Conservation (phyloP, 2,113 vertebrate genomes). For the Oceanodroma tethys region DNA sequence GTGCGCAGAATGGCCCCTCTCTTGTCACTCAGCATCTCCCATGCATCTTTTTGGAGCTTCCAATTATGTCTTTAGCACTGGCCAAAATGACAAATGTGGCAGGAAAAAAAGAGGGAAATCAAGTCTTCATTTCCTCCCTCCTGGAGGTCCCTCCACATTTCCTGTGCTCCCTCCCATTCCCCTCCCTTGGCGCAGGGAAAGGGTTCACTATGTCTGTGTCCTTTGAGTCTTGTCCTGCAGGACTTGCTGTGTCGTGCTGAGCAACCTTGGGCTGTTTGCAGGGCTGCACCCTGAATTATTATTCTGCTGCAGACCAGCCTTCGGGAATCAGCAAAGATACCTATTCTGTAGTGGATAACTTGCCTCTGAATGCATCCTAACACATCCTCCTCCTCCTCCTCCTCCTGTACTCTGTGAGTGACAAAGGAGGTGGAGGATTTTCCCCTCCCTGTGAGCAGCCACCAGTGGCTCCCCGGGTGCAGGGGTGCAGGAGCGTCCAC, state of each 20-base stretch:
- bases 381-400: background rate
- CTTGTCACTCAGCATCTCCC: background rate
- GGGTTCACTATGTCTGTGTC: background rate
- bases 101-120: background rate
- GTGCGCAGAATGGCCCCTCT: background rate
- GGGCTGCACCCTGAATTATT: background rate
- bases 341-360: background rate
- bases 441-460: background rate
- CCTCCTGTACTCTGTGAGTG: background rate
- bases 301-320: background rate
- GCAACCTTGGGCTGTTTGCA: background rate
- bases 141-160: background rate
- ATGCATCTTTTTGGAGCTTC: background rate
- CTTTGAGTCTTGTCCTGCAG: background rate
- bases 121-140: background rate
- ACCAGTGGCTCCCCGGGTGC: background rate
- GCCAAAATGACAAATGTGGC: background rate
- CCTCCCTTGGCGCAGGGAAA: fast-evolving
- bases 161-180: background rate
- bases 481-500: background rate
- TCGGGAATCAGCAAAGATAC: background rate
- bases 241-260: background rate
- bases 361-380: background rate
- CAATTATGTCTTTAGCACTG: background rate
- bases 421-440: background rate